Conservation (phyloP, 2,797 vertebrate species). For the Melopsittacus undulatus region DNA sequence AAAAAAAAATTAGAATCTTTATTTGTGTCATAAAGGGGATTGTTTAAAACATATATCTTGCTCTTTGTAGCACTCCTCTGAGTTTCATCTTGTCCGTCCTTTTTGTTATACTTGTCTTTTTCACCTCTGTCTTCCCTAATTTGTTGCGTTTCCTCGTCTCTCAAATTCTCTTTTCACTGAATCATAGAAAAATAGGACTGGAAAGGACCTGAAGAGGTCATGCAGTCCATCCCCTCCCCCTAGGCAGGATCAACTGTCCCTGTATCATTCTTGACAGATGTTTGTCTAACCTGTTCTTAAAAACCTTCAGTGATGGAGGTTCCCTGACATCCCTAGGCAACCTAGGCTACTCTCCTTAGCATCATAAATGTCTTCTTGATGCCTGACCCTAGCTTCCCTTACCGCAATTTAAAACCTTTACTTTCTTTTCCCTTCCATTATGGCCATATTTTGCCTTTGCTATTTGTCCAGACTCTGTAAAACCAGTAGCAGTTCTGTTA, state of each 20-base stretch:
- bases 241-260: slow-evolving; percentile 35
- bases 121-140: slow-evolving; percentile 28
- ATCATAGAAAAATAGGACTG: slow-evolving; percentile 12
- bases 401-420: neutral
- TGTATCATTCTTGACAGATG: slow-evolving; percentile 33
- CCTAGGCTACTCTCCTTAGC: neutral
- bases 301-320: slow-evolving; percentile 6
- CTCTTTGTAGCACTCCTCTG: neutral
- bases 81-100: slow-evolving; percentile 3
- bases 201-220: slow-evolving; percentile 31
- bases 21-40: neutral
- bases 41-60: slow-evolving; percentile 1
- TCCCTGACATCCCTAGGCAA: neutral
- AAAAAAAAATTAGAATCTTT: neutral
- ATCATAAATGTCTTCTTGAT: neutral
- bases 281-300: slow-evolving; percentile 46
- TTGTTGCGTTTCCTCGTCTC: slow-evolving; percentile 18
- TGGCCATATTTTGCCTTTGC: neutral
- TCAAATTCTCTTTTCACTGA: slow-evolving; percentile 26
- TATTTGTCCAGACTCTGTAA: neutral
- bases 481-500: neutral
- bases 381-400: neutral
- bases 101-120: slow-evolving; percentile 33
- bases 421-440: neutral
- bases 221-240: neutral